A percentile compares a stretch with the other conserved stretches of the same genome.
These are phyloP conservation scores for Diacarnus erythraeanus DNA, from an alignment of 37 sponge, comb jelly and placozoan genomes.

Conservation along the genomic window DNA sequence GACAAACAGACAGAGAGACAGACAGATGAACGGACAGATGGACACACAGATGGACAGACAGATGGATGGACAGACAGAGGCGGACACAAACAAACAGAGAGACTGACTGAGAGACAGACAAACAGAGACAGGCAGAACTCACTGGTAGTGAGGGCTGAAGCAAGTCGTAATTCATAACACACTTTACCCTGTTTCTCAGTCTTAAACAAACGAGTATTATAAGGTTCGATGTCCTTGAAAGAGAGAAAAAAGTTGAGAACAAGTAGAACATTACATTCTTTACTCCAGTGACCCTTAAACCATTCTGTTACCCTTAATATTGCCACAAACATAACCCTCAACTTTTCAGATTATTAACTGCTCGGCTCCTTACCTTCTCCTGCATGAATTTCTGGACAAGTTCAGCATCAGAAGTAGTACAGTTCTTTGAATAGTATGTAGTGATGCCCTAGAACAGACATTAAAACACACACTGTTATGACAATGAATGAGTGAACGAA, in stretches of 20 bases:
- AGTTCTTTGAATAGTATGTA: conserved; percentile 88
- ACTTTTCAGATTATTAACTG: no score
- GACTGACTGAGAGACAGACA: conserved; percentile 10
- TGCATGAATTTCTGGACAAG: conserved; percentile 85
- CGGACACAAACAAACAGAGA: neutral
- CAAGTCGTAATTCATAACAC: conserved; percentile 73
- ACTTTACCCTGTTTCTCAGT: conserved; percentile 26
- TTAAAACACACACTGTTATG: no score
- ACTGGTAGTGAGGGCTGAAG: conserved; percentile 65
- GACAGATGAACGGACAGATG: conserved; percentile 2
- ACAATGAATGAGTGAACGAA: neutral
- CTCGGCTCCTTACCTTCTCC: conserved; percentile 53
- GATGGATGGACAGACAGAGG: neutral
- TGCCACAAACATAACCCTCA: no score
- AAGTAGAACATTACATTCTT: no score
- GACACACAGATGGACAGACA: neutral
- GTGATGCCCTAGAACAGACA: conserved; percentile 90
- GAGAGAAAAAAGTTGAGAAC: neutral
- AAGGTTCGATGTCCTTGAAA: conserved; percentile 63
- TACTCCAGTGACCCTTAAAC: no score
- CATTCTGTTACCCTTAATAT: no score
- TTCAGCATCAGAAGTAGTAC: conserved; percentile 63
- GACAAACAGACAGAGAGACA: neutral
- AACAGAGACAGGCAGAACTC: neutral
- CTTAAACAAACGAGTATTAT: conserved; percentile 92